Base-by-base conservation (phyloP, 2,888 invertebrate species). In the Tetropium fuscum region DNA sequence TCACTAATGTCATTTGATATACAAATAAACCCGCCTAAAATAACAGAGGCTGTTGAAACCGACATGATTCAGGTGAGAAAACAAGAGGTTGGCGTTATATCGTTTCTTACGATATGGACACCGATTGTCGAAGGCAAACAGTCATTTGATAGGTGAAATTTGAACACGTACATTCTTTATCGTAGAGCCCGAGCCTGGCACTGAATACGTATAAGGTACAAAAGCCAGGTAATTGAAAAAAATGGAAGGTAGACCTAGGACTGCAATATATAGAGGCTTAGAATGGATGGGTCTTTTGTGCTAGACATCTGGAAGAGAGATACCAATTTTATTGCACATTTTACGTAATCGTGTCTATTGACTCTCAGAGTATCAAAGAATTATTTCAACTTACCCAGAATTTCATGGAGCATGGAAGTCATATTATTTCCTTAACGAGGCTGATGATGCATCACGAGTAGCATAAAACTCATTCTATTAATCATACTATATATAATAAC, bases 11-110 rank as follows among this genome's bases (percentile, higher is more conserved):
- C 51, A 60, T 60, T 48, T 56, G 54, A 56, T 54, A 54, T 18
- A 45, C 56, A 58, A 58, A 63, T 63, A 58, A 47, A 56, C 15
- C 48, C 48, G 63, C 53, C 54, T 51, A 44, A 55, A 45, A 40
- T 65, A 66, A 68, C 36, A 38, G 53, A 43, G 53, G 7, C 34
- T 54, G 40, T 62, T 62, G 60, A 66, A 72, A 66, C 63, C 61
- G 68, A 71, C 71, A 69, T 60, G 57, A 58, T 66, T 66, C 67
- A 73, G 72, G 71, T 72, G 71, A 65, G 69, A 70, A 68, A 70
- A 72, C 70, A 72, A 64, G 59, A 66, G 58, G 60, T 58, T 48
- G 34, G 45, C 27, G 51, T 51, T 40, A 45, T 58, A 53, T 56
- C 56, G 20, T 47, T 57, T 58, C 54, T 44, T 41, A 48, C 51